Evolutionary conservation across 2,888 invertebrate genomes (phyloP), one percentile per base, ranked within the genome.

Genomic region (Heteromyza rotundicornis): DNA sequence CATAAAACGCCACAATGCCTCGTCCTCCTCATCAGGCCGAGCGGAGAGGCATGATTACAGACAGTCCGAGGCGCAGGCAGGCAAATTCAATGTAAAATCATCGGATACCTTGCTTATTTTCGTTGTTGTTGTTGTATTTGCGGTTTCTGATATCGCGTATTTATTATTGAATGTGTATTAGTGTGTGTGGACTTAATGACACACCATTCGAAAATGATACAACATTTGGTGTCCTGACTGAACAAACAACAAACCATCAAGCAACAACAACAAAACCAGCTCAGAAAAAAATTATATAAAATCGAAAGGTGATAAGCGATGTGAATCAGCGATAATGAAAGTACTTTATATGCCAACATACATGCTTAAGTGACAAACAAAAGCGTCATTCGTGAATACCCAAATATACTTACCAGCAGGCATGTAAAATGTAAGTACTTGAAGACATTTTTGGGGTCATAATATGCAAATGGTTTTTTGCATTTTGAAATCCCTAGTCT

Each of bases 241-340:
- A n/a, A 40, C 40, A 40, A 7, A 40, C 60, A 55, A 56, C 55
- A 54, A 49, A 54, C 49, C 54, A 2, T 27, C 27, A 8, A 51
- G 24, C 36, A 23, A 23, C 53, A 56, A 16, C 44, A 59, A 52
- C 40, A 23, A 58, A 2, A n/a, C n/a, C n/a, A n/a, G n/a, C n/a
- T n/a, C n/a, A n/a, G 14, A n/a, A 52, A 17, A n/a, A 40, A n/a
- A n/a, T n/a, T n/a, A n/a, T n/a, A 40, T 14, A 40, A 40, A 40
- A 40, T 14, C 40, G 14, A 40, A 40, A 40, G 40, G 12, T n/a
- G 40, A 40, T 40, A 40, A 40, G n/a, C n/a, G 40, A 40, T 40
- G 40, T 40, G 40, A 40, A 7, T 40, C 40, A 40, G 40, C 40
- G 40, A 40, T 40, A 40, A 40, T 14, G n/a, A 40, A n/a, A 40